Conservation (phyloP, 1,140 invertebrate species). For the Drosophila mojavensis region DNA sequence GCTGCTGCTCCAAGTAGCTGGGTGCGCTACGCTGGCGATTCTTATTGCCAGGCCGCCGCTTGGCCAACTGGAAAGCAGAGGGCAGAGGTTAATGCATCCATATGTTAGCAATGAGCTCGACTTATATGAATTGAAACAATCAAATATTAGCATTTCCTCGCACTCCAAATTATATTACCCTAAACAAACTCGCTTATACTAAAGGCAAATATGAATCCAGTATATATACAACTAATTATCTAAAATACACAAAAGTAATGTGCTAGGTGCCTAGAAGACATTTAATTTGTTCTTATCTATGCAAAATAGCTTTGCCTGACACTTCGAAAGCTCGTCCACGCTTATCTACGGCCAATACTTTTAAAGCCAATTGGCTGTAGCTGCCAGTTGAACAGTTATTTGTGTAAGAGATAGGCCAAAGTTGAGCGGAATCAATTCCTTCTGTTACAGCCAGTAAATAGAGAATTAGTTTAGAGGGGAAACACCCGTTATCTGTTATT, state of each 20-base stretch:
- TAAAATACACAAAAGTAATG: too few relatives aligned
- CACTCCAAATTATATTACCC: too few relatives aligned
- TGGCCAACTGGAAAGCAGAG: conserved; percentile 40
- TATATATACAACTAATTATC: too few relatives aligned
- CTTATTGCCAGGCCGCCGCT: conserved; percentile 58
- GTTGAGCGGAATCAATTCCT: neutral
- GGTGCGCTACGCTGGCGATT: conserved; percentile 17
- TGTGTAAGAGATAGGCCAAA: neutral
- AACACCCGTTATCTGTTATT: conserved; percentile 47
- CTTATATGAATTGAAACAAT: neutral
- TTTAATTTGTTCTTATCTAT: conserved; percentile 12
- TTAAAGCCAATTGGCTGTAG: conserved; percentile 4
- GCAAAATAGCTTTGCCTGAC: conserved; percentile 30
- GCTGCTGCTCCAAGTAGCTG: conserved; percentile 42
- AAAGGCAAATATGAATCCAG: too few relatives aligned
- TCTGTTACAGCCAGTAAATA: neutral
- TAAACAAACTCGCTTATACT: too few relatives aligned
- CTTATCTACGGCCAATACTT: conserved; percentile 24
- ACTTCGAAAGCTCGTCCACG: conserved; percentile 3
- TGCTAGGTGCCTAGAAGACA: too few relatives aligned
- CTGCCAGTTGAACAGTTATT: neutral
- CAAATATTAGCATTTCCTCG: too few relatives aligned
- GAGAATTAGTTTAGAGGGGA: neutral
- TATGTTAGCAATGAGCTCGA: neutral
- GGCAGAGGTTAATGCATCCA: neutral